A percentile compares a stretch with the other conserved stretches of the same genome.
These are phyloP conservation scores for Caenorhabditis japonica DNA, from an alignment of 2,888 invertebrate genomes.

Conservation along the genomic window DNA sequence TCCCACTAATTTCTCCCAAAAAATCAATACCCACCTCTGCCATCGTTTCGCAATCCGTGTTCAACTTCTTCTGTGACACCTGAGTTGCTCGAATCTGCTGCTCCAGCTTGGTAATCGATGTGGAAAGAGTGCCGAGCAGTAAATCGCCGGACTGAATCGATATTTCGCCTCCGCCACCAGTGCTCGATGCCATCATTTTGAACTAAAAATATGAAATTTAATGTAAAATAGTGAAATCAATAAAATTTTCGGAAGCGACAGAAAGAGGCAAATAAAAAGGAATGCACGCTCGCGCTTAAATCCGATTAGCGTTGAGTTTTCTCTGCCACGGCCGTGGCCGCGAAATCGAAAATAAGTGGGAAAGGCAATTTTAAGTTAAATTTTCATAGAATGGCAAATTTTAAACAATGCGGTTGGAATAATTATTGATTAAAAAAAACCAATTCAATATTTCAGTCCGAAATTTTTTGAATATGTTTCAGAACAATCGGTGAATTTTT, in stretches of 20 bases:
- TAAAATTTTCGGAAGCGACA: too few relatives aligned
- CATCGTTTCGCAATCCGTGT: slow-evolving; percentile 44
- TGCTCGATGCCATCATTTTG: slow-evolving; percentile 47
- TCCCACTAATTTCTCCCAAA: too few relatives aligned
- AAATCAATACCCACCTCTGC: slow-evolving; percentile 47
- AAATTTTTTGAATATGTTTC: too few relatives aligned
- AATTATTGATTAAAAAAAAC: too few relatives aligned
- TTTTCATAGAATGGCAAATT: too few relatives aligned
- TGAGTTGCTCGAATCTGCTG: slow-evolving; percentile 49
- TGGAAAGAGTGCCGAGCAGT: slow-evolving; percentile 45
- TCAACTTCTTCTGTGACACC: slow-evolving; percentile 39
- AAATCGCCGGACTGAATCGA: slow-evolving; percentile 55
- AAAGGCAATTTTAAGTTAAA: too few relatives aligned
- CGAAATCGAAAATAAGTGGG: too few relatives aligned
- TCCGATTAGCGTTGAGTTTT: slow-evolving; percentile 19
- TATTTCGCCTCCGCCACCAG: slow-evolving; percentile 30
- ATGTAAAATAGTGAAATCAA: background rate
- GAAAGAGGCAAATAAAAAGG: too few relatives aligned
- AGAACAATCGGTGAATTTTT: too few relatives aligned
- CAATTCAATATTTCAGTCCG: too few relatives aligned
- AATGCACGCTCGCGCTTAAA: too few relatives aligned
- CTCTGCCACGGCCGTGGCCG: slow-evolving; percentile 2
- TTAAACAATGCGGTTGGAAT: too few relatives aligned
- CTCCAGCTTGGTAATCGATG: slow-evolving; percentile 41
- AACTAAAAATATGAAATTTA: background rate